These are phyloP conservation scores for Phalacrocorax carbo DNA, from an alignment of 2,113 vertebrate genomes.

Conservation along the genomic window DNA sequence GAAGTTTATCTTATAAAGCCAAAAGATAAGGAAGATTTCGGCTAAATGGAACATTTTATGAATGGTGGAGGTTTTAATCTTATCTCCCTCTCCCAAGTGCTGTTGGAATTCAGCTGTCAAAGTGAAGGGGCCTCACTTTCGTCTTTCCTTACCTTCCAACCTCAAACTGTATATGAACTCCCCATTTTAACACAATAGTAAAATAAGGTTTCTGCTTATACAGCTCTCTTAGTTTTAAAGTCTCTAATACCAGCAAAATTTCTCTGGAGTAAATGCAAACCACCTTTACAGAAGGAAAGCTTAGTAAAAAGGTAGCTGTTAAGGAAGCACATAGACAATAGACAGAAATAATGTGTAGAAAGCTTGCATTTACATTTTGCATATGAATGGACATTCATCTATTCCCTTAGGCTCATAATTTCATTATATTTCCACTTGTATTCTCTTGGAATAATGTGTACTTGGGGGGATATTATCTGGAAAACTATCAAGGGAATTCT, in stretches of 20 bases:
- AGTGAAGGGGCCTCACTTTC: not conserved
- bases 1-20: slow-evolving; percentile 23
- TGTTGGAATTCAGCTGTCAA: slow-evolving; percentile 29
- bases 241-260: not conserved
- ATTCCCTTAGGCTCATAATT: not conserved
- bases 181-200: not conserved
- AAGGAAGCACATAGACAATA: rapidly evolving
- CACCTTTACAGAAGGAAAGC: not conserved
- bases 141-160: slow-evolving; percentile 4
- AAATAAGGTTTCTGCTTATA: not conserved
- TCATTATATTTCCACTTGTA: not conserved
- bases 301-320: not conserved
- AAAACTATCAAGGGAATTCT: not conserved
- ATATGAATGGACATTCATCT: not conserved
- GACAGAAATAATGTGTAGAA: not conserved
- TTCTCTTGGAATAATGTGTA: not conserved
- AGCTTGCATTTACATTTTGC: not conserved
- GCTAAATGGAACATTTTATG: slow-evolving; percentile 15
- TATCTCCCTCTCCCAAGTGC: slow-evolving; percentile 5
- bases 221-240: not conserved
- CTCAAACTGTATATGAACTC: not conserved
- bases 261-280: not conserved
- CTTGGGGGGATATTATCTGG: not conserved
- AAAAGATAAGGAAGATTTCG: slow-evolving; percentile 24
- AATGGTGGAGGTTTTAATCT: slow-evolving; percentile 32